Evolutionary conservation across 2,888 invertebrate genomes (phyloP), one percentile per base, ranked within the genome.

Genomic region (Orchestes rusci): DNA sequence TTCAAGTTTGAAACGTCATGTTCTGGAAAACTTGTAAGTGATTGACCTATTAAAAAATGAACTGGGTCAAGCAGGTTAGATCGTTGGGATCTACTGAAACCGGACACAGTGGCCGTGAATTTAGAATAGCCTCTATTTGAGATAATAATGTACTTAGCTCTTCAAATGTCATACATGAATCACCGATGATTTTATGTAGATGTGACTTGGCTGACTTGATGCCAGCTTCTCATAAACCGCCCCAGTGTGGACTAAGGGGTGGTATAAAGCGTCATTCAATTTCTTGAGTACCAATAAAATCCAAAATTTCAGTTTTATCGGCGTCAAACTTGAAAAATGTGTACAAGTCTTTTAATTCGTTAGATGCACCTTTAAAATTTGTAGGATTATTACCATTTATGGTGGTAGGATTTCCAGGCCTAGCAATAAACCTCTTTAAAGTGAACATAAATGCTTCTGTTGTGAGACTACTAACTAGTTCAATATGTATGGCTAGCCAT

Each of bases 311-410:
- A 30, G 13, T 34, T 34, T 17, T 4, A 17, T n/a, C n/a, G n/a
- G n/a, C n/a, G 7, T 34, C 16, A 16, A 17, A 34, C 5, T 34
- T 34, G 12, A 34, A 34, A 16, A 34, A 34, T 17, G 8, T 34
- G 16, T 12, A 35, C 30, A 53, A 16, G 4, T 51, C 30, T 3
- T 16, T 12, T 16, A 53, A 23, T 29, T 48, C 34, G n/a, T 43
- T 50, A 8, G 16, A 33, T 3, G 52, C 46, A n/a, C 51, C 51
- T 3, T 34, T 13, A 36, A 54, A 53, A 34, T 53, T 54, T 3
- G 48, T 44, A n/a, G 15, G 42, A 20, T 43, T 51, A 31, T 43
- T 48, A 12, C 41, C 45, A 20, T 17, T 41, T 2, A 49, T 42
- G 5, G 10, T 36, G n/a, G n/a, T n/a, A 13, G 43, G 41, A 10